These are phyloP conservation scores for Suricata suricatta DNA, from an alignment of 2,113 vertebrate genomes.

Conservation along the genomic window DNA sequence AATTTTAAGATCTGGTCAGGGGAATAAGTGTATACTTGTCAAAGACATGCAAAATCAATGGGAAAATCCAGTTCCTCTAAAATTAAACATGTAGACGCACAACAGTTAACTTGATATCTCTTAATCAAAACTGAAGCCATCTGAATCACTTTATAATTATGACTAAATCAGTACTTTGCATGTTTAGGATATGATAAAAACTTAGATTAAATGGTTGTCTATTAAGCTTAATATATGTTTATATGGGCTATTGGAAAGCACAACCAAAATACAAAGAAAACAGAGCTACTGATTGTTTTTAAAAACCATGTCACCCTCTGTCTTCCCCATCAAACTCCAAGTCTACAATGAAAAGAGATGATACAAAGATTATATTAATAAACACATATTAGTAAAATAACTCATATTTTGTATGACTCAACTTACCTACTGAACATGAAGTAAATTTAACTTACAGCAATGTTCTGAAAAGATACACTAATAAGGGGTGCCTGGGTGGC, in stretches of 20 bases:
- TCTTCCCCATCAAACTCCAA: not conserved
- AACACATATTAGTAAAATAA: slow-evolving; percentile 20
- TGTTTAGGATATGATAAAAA: not conserved
- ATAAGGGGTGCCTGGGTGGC: too few relatives aligned
- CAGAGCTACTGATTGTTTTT: not conserved
- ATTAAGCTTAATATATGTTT: not conserved
- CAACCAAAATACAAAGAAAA: not conserved
- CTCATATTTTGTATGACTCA: not conserved
- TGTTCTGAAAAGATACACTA: not conserved
- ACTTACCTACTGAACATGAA: slow-evolving; percentile 38
- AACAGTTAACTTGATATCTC: not conserved
- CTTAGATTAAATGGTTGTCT: not conserved
- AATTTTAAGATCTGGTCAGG: not conserved
- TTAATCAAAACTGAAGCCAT: not conserved
- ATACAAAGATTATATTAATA: slow-evolving; percentile 40
- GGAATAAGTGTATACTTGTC: not conserved
- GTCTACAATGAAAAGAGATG: slow-evolving; percentile 27
- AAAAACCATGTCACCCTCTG: not conserved
- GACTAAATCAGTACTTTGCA: not conserved
- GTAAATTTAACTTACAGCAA: slow-evolving; percentile 24
- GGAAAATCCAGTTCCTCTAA: not conserved
- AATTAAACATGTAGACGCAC: not conserved
- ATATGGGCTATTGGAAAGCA: not conserved
- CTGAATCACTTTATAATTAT: not conserved
- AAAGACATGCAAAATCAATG: not conserved